Evolutionary conservation across 1,140 invertebrate genomes (phyloP).

Genomic region (Matsumurasca onukii): DNA sequence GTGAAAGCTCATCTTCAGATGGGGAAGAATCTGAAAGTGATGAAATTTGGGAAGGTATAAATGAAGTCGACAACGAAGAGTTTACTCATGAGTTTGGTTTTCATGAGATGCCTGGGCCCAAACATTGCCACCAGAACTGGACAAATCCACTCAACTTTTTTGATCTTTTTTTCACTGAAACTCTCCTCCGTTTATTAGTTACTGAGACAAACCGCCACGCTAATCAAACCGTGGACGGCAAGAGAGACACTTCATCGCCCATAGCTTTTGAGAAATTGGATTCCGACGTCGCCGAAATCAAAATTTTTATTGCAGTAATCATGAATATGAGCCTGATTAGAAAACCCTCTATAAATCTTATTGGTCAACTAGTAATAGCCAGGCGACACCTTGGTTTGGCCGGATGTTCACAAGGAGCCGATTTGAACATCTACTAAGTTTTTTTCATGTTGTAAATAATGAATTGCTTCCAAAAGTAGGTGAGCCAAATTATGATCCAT

Average conservation of each 20-base stretch:
- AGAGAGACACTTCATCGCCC: neutral
- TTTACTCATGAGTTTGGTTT: no score
- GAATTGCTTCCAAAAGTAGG: neutral
- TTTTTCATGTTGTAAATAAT: slow-evolving; percentile 10
- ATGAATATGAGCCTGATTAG: slow-evolving; percentile 4
- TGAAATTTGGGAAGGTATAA: no score
- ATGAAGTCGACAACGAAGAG: no score
- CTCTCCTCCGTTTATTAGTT: neutral
- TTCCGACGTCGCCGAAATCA: neutral
- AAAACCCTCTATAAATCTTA: slow-evolving; percentile 10
- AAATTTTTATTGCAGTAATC: no score
- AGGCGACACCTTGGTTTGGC: neutral
- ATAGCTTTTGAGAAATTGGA: neutral
- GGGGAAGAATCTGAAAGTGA: no score
- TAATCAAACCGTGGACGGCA: neutral
- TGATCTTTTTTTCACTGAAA: no score
- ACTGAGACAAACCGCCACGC: neutral
- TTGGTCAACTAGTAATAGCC: no score
- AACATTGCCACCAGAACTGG: no score
- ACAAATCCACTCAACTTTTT: no score
- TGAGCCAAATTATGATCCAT: neutral
- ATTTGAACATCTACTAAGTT: no score
- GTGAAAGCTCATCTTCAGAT: no score
- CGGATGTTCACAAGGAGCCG: neutral
- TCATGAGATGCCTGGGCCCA: no score